Evolutionary conservation across 1,140 invertebrate genomes (phyloP).

Genomic region (Drosophila simulans): DNA sequence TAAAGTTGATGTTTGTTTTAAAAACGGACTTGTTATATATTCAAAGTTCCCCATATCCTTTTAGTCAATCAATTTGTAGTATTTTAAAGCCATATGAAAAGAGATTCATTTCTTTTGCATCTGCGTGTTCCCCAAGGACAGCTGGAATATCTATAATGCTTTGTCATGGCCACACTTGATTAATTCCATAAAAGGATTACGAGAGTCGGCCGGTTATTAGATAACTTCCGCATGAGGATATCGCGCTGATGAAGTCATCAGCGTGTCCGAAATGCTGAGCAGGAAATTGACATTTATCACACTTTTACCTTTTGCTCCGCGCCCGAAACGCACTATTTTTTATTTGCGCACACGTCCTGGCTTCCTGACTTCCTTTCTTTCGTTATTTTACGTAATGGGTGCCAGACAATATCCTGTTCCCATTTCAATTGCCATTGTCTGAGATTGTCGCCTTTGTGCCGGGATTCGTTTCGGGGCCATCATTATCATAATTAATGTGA

Average conservation of each 20-base stretch:
- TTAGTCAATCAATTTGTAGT: not conserved
- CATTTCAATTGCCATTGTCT: conserved; percentile 77
- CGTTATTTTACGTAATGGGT: conserved; percentile 1
- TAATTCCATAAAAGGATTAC: conserved; percentile 81
- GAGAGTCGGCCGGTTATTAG: conserved; percentile 66
- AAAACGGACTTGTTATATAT: too few relatives aligned
- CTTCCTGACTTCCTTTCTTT: conserved; percentile 33
- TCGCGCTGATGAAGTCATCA: conserved; percentile 64
- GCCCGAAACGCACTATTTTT: conserved; percentile 44
- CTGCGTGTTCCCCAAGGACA: conserved; percentile 51
- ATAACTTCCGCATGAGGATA: conserved; percentile 71
- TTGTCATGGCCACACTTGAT: conserved; percentile 77
- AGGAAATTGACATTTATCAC: conserved; percentile 84
- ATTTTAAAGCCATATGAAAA: not conserved
- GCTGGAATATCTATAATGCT: conserved; percentile 29
- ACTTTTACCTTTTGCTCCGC: conserved; percentile 41
- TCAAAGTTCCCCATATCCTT: too few relatives aligned
- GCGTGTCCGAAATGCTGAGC: conserved; percentile 82
- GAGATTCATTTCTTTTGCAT: conserved; percentile 26
- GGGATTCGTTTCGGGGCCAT: conserved; percentile 73
- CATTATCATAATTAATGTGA: conserved; percentile 84
- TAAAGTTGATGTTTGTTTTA: not conserved
- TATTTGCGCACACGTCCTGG: conserved; percentile 74
- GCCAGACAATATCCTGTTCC: conserved; percentile 73
- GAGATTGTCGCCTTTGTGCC: conserved; percentile 30